Evolutionary conservation across 1,140 invertebrate species (phyloP).

Genomic region (Macrobrachium rosenbergii): DNA sequence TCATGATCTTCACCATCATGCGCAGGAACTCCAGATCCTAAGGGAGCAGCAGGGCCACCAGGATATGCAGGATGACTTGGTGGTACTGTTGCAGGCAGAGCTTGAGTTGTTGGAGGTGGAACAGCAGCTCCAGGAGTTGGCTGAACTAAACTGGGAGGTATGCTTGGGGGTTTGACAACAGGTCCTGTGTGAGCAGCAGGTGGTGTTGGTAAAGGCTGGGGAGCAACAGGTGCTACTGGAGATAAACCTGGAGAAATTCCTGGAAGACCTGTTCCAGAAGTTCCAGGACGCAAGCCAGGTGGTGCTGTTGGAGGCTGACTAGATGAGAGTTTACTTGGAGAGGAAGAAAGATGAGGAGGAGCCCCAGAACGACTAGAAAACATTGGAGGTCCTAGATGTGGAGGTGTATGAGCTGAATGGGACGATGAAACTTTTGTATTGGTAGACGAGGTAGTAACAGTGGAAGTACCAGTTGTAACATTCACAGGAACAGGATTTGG

Average conservation of each 20-base stretch:
- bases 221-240: constrained; percentile 23
- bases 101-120: constrained; percentile 66
- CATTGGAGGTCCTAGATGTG: constrained; percentile 59
- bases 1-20: constrained; percentile 60
- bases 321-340: constrained; percentile 52
- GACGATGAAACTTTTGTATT: constrained; percentile 44
- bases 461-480: constrained; percentile 71
- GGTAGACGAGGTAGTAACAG: constrained; percentile 55
- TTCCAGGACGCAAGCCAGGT: constrained; percentile 30
- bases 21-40: constrained; percentile 21
- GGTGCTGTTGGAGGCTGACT: constrained; percentile 48
- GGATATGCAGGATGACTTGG: constrained; percentile 55
- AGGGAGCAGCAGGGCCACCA: constrained; percentile 32
- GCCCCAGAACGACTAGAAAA: constrained; percentile 36
- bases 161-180: constrained; percentile 54
- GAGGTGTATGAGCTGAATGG: constrained; percentile 11
- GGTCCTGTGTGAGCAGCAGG: constrained; percentile 65
- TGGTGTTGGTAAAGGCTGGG: constrained; percentile 49
- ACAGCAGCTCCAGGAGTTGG: constrained; percentile 32
- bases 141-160: constrained; percentile 40
- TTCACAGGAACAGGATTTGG: constrained; percentile 72
- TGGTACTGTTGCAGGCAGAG: constrained; percentile 64
- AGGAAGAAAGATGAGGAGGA: constrained; percentile 50
- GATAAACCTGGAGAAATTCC: constrained; percentile 45
- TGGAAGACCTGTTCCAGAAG: constrained; percentile 32